A percentile compares a stretch with the other conserved stretches of the same genome.
Conservation (phyloP, 2,888 invertebrate genomes). For the Drosophila rubida region DNA sequence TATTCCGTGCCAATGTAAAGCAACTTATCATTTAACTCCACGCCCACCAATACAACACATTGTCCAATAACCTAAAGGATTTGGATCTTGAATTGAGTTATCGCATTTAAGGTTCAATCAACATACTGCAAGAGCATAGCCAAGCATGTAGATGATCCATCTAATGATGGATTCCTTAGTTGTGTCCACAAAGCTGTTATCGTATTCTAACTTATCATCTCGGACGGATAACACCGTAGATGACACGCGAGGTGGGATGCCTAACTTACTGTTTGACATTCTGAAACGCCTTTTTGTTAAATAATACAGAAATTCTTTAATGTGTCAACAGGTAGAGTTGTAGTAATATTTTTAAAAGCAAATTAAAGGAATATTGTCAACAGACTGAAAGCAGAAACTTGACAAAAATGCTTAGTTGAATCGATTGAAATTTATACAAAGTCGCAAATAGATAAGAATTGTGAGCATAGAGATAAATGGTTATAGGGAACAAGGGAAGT, state of each 20-base stretch:
- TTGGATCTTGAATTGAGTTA: neutral
- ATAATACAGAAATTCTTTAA: neutral
- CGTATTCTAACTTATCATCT: neutral
- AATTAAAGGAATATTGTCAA: neutral
- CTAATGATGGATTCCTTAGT: neutral
- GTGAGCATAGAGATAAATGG: constrained; percentile 6
- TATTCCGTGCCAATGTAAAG: neutral
- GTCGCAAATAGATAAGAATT: constrained; percentile 8
- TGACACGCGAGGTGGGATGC: too few relatives aligned
- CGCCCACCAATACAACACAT: neutral
- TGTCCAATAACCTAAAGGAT: neutral
- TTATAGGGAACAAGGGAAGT: constrained; percentile 4
- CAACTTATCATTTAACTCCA: neutral
- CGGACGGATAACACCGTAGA: too few relatives aligned
- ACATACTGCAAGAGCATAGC: neutral
- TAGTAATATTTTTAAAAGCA: neutral
- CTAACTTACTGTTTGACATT: neutral
- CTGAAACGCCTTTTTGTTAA: neutral
- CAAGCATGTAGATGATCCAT: constrained; percentile 1
- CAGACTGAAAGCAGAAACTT: neutral
- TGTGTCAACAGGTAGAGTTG: neutral
- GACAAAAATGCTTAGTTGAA: neutral
- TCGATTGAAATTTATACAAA: constrained; percentile 15
- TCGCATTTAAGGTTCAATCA: neutral
- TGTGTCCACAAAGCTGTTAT: neutral